These are phyloP conservation scores for Neoarius graeffei DNA, from an alignment of 2,113 vertebrate species.

Conservation along the genomic window DNA sequence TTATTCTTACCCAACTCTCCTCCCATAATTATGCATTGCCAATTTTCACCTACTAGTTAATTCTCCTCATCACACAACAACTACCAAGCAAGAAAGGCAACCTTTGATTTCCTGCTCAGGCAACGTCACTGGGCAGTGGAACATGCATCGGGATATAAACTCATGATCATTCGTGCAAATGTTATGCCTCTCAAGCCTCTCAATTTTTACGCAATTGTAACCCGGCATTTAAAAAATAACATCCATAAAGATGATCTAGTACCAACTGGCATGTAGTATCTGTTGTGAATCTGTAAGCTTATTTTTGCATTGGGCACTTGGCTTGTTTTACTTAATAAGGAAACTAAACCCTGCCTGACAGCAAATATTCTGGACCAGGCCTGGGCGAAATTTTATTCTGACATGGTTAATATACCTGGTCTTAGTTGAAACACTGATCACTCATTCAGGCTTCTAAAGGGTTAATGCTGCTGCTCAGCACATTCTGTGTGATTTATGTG, in stretches of 20 bases:
- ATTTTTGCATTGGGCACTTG: neutral
- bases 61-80: neutral
- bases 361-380: neutral
- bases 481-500: slow-evolving; percentile 33
- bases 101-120: neutral
- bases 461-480: slow-evolving; percentile 24
- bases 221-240: neutral
- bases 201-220: no score
- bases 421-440: neutral
- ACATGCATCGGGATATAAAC: neutral
- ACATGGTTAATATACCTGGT: neutral
- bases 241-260: neutral
- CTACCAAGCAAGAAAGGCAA: no score
- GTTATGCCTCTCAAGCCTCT: no score
- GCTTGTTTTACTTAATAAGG: neutral
- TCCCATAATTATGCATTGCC: no score
- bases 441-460: neutral
- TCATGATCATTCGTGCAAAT: no score
- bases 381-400: neutral
- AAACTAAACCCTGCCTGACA: neutral
- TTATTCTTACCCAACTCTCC: neutral
- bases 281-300: neutral
- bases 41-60: neutral
- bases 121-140: neutral
- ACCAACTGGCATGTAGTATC: neutral